phyloP scores from a whole-genome alignment of 2,113 vertebrate species.

The Myotis brandtii region DNA sequence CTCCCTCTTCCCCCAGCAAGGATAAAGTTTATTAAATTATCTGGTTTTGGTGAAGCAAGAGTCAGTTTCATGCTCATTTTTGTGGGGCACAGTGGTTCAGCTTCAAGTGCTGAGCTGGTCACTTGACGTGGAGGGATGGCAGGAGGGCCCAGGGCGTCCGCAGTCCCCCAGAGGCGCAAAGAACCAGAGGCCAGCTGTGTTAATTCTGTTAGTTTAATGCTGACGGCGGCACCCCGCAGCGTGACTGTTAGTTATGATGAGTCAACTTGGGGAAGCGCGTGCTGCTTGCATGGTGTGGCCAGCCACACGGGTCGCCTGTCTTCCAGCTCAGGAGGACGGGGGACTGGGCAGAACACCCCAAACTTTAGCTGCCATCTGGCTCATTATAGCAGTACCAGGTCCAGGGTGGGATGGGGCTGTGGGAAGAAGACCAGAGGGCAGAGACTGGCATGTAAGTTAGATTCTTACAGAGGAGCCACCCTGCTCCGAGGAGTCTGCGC shows the following conservation, averaged over 20 bases:
- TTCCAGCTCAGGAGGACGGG: not conserved
- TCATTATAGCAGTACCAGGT: conserved; percentile 37
- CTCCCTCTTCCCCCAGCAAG: conserved; percentile 62
- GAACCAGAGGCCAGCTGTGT: conserved; percentile 52
- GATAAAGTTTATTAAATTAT: conserved; percentile 89
- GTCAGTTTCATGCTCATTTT: not conserved
- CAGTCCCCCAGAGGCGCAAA: not conserved
- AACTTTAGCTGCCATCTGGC: conserved; percentile 66
- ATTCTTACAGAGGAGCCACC: not conserved
- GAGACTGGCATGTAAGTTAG: not conserved
- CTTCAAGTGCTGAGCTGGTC: not conserved
- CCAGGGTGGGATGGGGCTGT: not conserved
- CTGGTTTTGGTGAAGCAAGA: conserved; percentile 83
- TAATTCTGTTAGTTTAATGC: conserved; percentile 82
- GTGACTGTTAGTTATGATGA: conserved; percentile 57
- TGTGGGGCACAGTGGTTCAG: not conserved
- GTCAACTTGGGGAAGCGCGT: not conserved
- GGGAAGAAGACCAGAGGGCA: not conserved
- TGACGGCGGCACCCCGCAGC: not conserved
- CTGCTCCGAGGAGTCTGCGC: not conserved
- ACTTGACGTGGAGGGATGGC: not conserved
- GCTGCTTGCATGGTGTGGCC: conserved; percentile 44
- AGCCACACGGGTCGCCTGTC: conserved; percentile 44
- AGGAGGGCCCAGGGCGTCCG: not conserved
- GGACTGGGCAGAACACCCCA: not conserved